A percentile compares a stretch with the other conserved stretches of the same genome.
Evolutionary conservation across 1,140 invertebrate species (phyloP).

Genomic region (Atta colombica): DNA sequence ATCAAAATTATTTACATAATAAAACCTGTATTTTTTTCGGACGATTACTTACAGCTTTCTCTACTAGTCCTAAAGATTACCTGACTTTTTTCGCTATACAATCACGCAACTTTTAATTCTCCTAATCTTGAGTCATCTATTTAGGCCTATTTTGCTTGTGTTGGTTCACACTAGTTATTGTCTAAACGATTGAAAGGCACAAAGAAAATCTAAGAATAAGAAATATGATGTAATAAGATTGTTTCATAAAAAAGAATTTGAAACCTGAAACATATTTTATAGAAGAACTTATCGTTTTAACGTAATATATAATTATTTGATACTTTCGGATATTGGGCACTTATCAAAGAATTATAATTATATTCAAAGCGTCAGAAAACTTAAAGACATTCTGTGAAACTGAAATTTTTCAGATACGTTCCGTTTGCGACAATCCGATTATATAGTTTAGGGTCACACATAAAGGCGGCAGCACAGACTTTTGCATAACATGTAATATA

Average conservation of each 20-base stretch:
- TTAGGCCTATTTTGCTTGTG: background rate
- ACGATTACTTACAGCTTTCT: conserved; percentile 26
- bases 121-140: conserved; percentile 27
- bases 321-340: background rate
- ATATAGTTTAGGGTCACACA: background rate
- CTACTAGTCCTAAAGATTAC: conserved; percentile 4
- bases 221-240: conserved; percentile 27
- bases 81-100: conserved; percentile 25
- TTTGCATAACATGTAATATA: too few species aligned
- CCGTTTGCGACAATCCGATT: background rate
- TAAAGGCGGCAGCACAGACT: background rate
- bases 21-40: background rate
- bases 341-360: background rate
- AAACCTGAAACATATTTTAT: background rate
- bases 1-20: conserved; percentile 16
- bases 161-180: background rate
- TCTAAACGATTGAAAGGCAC: background rate
- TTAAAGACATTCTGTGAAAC: background rate
- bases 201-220: background rate
- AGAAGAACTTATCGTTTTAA: background rate
- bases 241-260: conserved; percentile 7
- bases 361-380: background rate
- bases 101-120: conserved; percentile 47
- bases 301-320: background rate
- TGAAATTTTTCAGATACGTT: background rate